Evolutionary conservation across 2,113 vertebrate genomes (phyloP), one percentile per base, ranked within the genome.

Genomic region (Odontophorus gujanensis): DNA sequence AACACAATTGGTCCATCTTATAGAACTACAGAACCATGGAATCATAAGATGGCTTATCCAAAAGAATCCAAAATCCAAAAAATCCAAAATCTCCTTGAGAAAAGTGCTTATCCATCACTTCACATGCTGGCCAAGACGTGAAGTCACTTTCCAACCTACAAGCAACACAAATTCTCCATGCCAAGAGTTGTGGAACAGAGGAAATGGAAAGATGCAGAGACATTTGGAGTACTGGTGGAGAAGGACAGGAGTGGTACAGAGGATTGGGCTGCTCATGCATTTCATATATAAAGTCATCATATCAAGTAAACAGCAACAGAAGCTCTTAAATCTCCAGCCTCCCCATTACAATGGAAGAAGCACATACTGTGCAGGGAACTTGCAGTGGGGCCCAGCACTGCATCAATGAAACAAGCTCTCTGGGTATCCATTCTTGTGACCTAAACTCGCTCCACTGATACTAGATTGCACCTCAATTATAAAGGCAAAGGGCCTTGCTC

Each of bases 1-100:
- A 50, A 6, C 0, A 1, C 7, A 4, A 11, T 9, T 0, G 1
- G 3, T 11, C 12, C 36, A 13, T 2, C 17, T 50, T 36, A 10
- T 53, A 28, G 51, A 53, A 53, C 30, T 26, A 53, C 26, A 53
- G 51, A 53, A 30, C 22, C 48, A 12, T 24, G 48, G 48, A 50
- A 50, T 26, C 51, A 28, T 53, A 26, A 15, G 28, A 53, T 53
- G 51, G 26, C 51, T 53, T 53, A 40, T 7, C 59, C 59, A 32
- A 0, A 2, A 20, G 28, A 12, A 2, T 5, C 51, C 25, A 51
- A 28, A 51, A 28, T 15, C 25, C 13, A 26, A 51, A 51, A 51
- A 7, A 26, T 51, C 25, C 51, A 6, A 18, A 13, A 6, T 17
- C 72, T 61, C 43, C 50, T 32, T 14, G 28, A n/a, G 14, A 32